A percentile compares a stretch with the other conserved stretches of the same genome.
Evolutionary conservation across 2,888 invertebrate genomes (phyloP).

Genomic region (Cybosia mesomella): DNA sequence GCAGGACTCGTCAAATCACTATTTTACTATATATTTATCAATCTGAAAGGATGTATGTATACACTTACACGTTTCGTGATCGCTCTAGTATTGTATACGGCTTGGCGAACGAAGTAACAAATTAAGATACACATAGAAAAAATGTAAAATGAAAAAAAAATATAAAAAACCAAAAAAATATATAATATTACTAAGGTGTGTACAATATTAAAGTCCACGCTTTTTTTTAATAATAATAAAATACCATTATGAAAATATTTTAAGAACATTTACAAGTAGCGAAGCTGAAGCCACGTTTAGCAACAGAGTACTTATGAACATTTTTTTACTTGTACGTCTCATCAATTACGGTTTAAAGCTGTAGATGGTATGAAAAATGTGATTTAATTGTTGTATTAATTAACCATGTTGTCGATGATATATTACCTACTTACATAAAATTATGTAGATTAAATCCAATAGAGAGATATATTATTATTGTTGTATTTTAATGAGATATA

Average conservation of each 20-base stretch:
- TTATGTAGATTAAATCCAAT: slow-evolving; percentile 80
- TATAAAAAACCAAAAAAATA: slow-evolving; percentile 67
- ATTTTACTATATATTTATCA: slow-evolving; percentile 83
- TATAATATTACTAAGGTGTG: slow-evolving; percentile 76
- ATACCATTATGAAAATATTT: slow-evolving; percentile 77
- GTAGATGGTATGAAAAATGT: slow-evolving; percentile 80
- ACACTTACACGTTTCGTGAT: slow-evolving; percentile 73
- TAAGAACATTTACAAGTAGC: slow-evolving; percentile 84
- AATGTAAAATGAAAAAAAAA: slow-evolving; percentile 58
- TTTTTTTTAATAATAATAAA: slow-evolving; percentile 65
- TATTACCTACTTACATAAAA: slow-evolving; percentile 76
- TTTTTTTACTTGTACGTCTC: slow-evolving; percentile 65
- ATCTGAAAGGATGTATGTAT: slow-evolving; percentile 76
- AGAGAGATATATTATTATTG: slow-evolving; percentile 82
- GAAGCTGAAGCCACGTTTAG: slow-evolving; percentile 65
- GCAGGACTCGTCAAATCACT: slow-evolving; percentile 60
- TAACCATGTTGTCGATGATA: slow-evolving; percentile 78
- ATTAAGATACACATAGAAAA: slow-evolving; percentile 74
- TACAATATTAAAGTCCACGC: slow-evolving; percentile 83
- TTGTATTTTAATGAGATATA: slow-evolving; percentile 81
- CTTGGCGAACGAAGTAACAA: slow-evolving; percentile 80
- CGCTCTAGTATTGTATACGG: slow-evolving; percentile 84
- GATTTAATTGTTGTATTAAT: slow-evolving; percentile 84
- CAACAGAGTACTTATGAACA: slow-evolving; percentile 79
- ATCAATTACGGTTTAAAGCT: slow-evolving; percentile 69